phyloP scores from a whole-genome alignment of 2,888 invertebrate species.

The Drosophila tripunctata region DNA sequence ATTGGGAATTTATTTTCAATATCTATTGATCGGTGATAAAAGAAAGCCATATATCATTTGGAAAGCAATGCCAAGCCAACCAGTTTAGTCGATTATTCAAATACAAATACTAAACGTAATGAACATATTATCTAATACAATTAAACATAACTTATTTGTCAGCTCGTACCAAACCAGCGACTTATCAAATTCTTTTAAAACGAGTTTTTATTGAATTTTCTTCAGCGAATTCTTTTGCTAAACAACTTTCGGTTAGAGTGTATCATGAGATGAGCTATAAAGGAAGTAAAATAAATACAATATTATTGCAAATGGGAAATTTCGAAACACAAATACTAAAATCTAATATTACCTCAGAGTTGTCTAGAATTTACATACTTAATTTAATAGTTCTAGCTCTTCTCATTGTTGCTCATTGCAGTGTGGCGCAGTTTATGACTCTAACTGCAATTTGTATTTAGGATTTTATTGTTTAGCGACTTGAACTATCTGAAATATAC shows the following conservation, averaged over 20 bases:
- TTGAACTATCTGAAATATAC: background rate
- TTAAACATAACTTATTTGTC: constrained; percentile 62
- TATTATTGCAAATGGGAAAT: too few species aligned
- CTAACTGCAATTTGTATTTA: background rate
- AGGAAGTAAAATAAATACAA: background rate
- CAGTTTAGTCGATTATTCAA: constrained; percentile 42
- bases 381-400: background rate
- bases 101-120: constrained; percentile 49
- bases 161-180: constrained; percentile 58
- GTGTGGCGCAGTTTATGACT: background rate
- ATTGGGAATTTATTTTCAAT: constrained; percentile 5
- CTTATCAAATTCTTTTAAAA: constrained; percentile 60
- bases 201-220: constrained; percentile 67
- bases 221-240: constrained; percentile 16
- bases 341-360: background rate
- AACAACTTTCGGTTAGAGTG: constrained; percentile 20
- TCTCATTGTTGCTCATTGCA: background rate
- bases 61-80: constrained; percentile 44
- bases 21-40: constrained; percentile 25
- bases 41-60: constrained; percentile 59
- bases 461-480: background rate
- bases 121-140: constrained; percentile 70
- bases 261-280: constrained; percentile 16
- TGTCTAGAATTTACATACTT: background rate
- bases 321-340: too few species aligned